A percentile compares a stretch with the other conserved stretches of the same genome.
phyloP scores from a whole-genome alignment of 2,797 vertebrate species.

The Galaxias olidus region DNA sequence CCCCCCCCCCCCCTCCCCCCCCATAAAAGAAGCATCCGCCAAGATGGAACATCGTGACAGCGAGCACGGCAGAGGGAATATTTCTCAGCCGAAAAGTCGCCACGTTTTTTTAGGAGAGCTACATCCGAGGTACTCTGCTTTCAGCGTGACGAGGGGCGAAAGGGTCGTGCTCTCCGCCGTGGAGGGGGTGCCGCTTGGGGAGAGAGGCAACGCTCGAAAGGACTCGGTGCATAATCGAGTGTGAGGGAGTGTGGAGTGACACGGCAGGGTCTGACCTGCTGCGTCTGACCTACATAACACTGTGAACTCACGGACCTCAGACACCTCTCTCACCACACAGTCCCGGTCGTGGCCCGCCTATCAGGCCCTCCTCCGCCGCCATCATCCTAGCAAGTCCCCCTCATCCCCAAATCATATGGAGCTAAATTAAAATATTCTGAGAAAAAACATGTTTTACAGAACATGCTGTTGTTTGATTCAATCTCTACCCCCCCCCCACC shows the following conservation, averaged over 20 bases:
- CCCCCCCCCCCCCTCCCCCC: constrained; percentile 55
- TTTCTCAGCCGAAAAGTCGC: constrained; percentile 15
- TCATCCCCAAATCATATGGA: too few relatives aligned
- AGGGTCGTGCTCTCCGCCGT: background rate
- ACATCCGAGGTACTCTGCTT: constrained; percentile 9
- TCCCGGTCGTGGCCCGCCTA: background rate
- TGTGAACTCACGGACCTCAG: constrained; percentile 20
- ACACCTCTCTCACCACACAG: background rate
- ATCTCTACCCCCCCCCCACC: too few relatives aligned
- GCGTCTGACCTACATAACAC: constrained; percentile 36
- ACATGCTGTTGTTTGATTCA: too few relatives aligned
- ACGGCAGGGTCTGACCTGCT: constrained; percentile 15
- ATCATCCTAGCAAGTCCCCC: too few relatives aligned
- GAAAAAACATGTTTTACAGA: too few relatives aligned
- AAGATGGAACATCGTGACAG: constrained; percentile 30
- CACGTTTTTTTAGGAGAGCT: constrained; percentile 34
- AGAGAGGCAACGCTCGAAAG: background rate
- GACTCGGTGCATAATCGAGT: constrained; percentile 10
- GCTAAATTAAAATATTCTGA: too few relatives aligned
- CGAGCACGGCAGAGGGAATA: constrained; percentile 30
- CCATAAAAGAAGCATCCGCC: constrained; percentile 59
- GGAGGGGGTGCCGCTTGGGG: too few relatives aligned
- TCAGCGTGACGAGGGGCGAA: background rate
- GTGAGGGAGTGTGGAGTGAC: constrained; percentile 7
- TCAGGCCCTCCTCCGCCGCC: too few relatives aligned